A percentile compares a stretch with the other conserved stretches of the same genome.
Conservation (phyloP, 2,888 invertebrate species). For the Conops quadrifasciatus region DNA sequence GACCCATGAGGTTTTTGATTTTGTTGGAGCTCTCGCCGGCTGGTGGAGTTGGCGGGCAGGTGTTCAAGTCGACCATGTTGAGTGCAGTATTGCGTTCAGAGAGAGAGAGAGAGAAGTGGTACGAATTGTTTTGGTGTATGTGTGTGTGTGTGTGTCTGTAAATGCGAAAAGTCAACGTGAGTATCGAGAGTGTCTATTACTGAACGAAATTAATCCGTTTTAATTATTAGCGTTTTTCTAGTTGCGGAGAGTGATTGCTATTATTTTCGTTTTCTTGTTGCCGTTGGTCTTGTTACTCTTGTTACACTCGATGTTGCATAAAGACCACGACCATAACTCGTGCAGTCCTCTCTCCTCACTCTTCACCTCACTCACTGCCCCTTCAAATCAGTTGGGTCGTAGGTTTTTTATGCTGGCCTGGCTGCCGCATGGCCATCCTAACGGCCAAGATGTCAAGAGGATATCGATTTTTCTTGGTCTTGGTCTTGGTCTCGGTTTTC, state of each 20-base stretch:
- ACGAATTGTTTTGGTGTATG: neutral
- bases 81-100: neutral
- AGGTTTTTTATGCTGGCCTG: constrained; percentile 4
- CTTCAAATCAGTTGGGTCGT: too few relatives aligned
- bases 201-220: too few relatives aligned
- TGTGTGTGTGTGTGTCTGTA: constrained; percentile 24
- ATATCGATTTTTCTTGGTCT: constrained; percentile 32
- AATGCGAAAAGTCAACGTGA: too few relatives aligned
- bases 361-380: too few relatives aligned
- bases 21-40: constrained; percentile 63
- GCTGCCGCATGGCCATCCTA: neutral
- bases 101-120: constrained; percentile 33
- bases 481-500: neutral
- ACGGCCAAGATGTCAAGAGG: neutral
- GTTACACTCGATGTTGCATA: neutral
- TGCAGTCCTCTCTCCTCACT: neutral
- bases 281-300: neutral
- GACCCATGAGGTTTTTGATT: constrained; percentile 66
- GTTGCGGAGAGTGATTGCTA: neutral
- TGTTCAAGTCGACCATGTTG: constrained; percentile 45
- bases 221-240: neutral
- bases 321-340: neutral
- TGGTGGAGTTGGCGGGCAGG: constrained; percentile 57
- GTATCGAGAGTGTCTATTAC: too few relatives aligned
- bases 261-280: neutral